Conservation (phyloP, 2,888 invertebrate genomes). For the Phymatocera aterrima region DNA sequence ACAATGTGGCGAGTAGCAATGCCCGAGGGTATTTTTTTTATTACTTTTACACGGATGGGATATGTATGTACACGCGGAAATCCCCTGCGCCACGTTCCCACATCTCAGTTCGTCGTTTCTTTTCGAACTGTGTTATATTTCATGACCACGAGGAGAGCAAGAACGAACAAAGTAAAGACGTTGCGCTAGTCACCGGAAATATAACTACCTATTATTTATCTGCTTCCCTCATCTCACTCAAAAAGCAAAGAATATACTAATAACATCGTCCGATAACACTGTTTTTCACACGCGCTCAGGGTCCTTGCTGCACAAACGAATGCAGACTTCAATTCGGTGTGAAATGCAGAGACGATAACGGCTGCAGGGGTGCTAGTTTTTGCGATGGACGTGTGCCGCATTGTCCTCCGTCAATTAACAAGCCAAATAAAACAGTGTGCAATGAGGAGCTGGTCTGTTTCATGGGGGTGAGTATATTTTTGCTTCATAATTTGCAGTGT, state of each 20-base stretch:
- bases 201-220: too few relatives aligned
- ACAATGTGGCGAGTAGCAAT: background rate
- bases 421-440: conserved; percentile 96
- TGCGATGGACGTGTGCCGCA: conserved; percentile 93
- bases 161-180: too few relatives aligned
- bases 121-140: background rate
- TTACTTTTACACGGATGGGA: background rate
- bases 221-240: too few relatives aligned
- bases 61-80: too few relatives aligned
- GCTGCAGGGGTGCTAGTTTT: conserved; percentile 93
- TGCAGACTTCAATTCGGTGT: conserved; percentile 91
- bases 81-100: background rate
- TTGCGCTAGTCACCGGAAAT: too few relatives aligned
- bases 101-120: background rate
- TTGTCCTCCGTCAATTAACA: conserved; percentile 95
- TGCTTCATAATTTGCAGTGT: background rate
- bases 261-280: background rate
- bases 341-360: conserved; percentile 95
- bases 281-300: conserved; percentile 76
- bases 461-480: conserved; percentile 92
- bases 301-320: conserved; percentile 95
- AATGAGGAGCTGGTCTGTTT: conserved; percentile 98
- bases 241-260: too few relatives aligned
- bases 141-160: background rate
- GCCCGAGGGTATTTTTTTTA: background rate